Base-by-base conservation (phyloP, 2,113 vertebrate species). In the Oncorhynchus tshawytscha region DNA sequence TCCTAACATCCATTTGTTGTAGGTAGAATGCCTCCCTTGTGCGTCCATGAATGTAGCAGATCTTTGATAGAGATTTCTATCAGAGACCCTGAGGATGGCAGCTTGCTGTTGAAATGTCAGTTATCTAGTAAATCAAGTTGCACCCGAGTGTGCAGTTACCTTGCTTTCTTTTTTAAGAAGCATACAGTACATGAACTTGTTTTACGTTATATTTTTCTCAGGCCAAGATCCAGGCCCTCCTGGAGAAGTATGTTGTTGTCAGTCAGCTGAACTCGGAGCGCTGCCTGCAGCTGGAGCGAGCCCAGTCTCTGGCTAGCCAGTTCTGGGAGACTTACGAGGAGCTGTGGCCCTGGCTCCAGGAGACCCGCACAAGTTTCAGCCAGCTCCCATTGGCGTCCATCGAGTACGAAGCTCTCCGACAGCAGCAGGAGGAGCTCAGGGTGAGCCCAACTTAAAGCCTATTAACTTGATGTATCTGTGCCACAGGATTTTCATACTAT, bases 311-410 rank as follows among this genome's bases (percentile, higher is more conserved):
- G 27, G 96, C 95, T 71, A 93, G 87, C 82, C 98, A 99, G 91
- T 99, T 99, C 89, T 99, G 98, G 96, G 98, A 99, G 92, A 99
- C 98, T 0, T 95, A 96, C 0, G 96, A 99, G 85, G 97, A 99
- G 83, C 92, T 99, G 77, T 97, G 96, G 94, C 98, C 97, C 0
- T 99, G 98, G 98, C 90, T 99, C 76, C 95, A 91, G 78, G 97
- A 99, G 82, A 97, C 94, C 5, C 86, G 95, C 81, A 88, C 71
- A 73, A 80, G 93, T 79, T 96, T 99, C 84, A 91, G 94, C 64
- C 94, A 95, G 90, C 93, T 99, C 76, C 95, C 96, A 12, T 89
- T 88, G 0, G 97, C 96, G 7, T 94, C 96, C 77, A 96, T 99
- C 20, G 95, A 99, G 85, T 97, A 98, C 5, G 97, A 99, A n/a